Percentiles rank a stretch among this genome's conserved stretches.
Evolutionary conservation across 2,113 vertebrate genomes (phyloP).

Genomic region (Pampusana beccarii): DNA sequence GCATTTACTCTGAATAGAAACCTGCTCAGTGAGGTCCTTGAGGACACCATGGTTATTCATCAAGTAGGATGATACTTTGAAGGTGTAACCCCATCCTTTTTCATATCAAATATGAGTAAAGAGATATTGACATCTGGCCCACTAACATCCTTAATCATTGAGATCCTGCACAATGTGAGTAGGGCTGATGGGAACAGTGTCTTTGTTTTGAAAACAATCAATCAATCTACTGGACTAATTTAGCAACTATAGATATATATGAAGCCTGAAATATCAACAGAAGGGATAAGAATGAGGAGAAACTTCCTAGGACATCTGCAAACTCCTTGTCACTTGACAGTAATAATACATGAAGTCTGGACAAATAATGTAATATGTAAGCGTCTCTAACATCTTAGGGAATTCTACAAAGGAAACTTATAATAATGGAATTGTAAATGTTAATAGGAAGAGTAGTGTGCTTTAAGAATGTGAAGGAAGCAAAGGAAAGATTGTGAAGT

Average conservation of each 20-base stretch:
- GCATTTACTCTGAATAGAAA: background rate
- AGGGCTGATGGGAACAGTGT: background rate
- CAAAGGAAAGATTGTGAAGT: background rate
- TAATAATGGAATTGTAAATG: background rate
- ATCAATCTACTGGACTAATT: background rate
- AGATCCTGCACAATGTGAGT: background rate
- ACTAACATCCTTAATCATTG: background rate
- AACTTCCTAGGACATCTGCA: background rate
- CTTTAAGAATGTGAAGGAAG: background rate
- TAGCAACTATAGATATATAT: background rate
- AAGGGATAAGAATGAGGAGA: background rate
- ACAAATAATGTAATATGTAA: background rate
- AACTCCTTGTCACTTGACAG: background rate
- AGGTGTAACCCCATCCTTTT: background rate
- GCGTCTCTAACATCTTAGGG: background rate
- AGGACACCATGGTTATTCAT: background rate
- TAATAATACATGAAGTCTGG: background rate
- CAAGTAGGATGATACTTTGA: background rate
- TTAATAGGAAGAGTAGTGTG: background rate
- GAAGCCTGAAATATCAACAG: background rate
- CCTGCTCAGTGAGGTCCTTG: background rate
- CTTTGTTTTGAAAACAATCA: background rate
- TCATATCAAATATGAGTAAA: background rate
- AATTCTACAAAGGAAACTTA: background rate
- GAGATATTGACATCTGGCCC: background rate